A percentile compares a stretch with the other conserved stretches of the same genome.
These are phyloP conservation scores for Penaeus monodon DNA, from an alignment of 2,888 invertebrate species.

Conservation along the genomic window DNA sequence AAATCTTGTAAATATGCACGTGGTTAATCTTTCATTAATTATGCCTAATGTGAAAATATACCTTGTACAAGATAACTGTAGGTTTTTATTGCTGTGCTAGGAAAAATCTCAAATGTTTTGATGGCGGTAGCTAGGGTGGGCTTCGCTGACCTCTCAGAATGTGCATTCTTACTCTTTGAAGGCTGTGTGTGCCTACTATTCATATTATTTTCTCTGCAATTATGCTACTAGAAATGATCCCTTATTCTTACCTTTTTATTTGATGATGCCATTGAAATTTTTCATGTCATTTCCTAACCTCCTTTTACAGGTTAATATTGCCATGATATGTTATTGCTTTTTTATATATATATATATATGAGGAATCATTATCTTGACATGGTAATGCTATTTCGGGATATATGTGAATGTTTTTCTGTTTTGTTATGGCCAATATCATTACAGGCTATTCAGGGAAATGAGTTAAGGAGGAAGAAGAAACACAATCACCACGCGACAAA, in stretches of 20 bases:
- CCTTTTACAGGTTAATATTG: slow-evolving; percentile 58
- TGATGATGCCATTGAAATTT: slow-evolving; percentile 39
- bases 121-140: slow-evolving; percentile 41
- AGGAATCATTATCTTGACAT: slow-evolving; percentile 25
- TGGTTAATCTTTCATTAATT: slow-evolving; percentile 54
- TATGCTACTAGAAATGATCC: slow-evolving; percentile 24
- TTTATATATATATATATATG: slow-evolving; percentile 20
- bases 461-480: slow-evolving; percentile 61
- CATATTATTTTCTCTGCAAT: slow-evolving; percentile 17
- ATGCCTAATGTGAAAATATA: slow-evolving; percentile 46
- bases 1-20: slow-evolving; percentile 57
- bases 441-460: slow-evolving; percentile 61
- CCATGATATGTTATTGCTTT: slow-evolving; percentile 47
- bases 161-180: slow-evolving; percentile 61
- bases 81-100: slow-evolving; percentile 49
- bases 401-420: slow-evolving; percentile 49
- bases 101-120: slow-evolving; percentile 34
- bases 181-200: slow-evolving; percentile 45
- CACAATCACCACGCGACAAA: slow-evolving; percentile 63
- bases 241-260: slow-evolving; percentile 32
- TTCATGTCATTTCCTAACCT: slow-evolving; percentile 56
- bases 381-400: slow-evolving; percentile 55
- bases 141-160: slow-evolving; percentile 58
- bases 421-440: slow-evolving; percentile 59
- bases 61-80: slow-evolving; percentile 59